These are phyloP conservation scores for Drosophila mercatorum DNA, from an alignment of 2,888 invertebrate species.

Conservation along the genomic window DNA sequence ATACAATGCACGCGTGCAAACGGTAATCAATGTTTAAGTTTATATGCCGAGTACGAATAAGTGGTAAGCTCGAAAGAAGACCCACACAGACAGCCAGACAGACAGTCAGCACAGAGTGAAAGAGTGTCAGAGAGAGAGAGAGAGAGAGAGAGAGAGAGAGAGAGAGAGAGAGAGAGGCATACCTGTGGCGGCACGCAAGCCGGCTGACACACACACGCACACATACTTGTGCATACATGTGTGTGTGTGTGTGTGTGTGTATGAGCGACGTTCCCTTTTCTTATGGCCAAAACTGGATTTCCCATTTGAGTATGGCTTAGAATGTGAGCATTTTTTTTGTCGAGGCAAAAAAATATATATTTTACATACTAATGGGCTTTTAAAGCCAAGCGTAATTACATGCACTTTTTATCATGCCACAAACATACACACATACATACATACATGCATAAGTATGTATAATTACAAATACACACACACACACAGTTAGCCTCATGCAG, in stretches of 20 bases:
- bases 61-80: conserved; percentile 64
- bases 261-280: conserved; percentile 69
- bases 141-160: conserved; percentile 36
- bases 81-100: conserved; percentile 56
- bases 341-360: conserved; percentile 34
- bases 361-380: conserved; percentile 73
- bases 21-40: conserved; percentile 74
- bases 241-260: background rate
- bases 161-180: conserved; percentile 29
- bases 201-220: conserved; percentile 44
- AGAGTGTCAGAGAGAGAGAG: conserved; percentile 10
- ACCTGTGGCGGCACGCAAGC: conserved; percentile 54
- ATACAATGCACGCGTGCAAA: conserved; percentile 65
- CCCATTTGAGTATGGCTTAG: conserved; percentile 68
- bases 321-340: conserved; percentile 59
- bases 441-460: background rate
- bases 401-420: conserved; percentile 72
- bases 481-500: conserved; percentile 27
- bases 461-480: background rate
- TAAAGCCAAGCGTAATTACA: conserved; percentile 72
- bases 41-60: conserved; percentile 61
- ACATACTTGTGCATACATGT: background rate
- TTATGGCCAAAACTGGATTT: conserved; percentile 79
- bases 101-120: conserved; percentile 22
- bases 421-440: conserved; percentile 9